Evolutionary conservation across 2,797 vertebrate species (phyloP).

Genomic region (Erithacus rubecula): DNA sequence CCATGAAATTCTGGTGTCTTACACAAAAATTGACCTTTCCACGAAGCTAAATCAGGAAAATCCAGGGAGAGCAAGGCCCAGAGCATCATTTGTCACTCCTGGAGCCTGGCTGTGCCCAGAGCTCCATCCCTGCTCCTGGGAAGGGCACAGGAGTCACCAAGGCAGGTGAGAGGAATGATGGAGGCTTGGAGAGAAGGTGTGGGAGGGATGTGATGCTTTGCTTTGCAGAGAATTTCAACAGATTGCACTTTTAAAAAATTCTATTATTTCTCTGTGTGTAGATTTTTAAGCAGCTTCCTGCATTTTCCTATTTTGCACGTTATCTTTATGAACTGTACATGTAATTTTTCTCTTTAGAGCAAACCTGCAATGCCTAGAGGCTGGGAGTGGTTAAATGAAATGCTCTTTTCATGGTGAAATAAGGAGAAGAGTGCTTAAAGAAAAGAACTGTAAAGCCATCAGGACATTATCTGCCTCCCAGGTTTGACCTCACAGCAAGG

Average conservation of each 20-base stretch:
- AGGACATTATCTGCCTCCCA: background rate
- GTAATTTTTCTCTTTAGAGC: background rate
- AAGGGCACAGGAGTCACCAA: background rate
- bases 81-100: background rate
- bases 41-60: background rate
- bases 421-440: background rate
- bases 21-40: background rate
- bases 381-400: background rate
- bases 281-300: background rate
- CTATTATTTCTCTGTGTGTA: background rate
- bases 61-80: background rate
- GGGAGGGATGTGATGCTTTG: background rate
- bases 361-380: accelerated
- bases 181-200: background rate
- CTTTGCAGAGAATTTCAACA: background rate
- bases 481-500: background rate
- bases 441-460: background rate
- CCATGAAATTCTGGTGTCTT: background rate
- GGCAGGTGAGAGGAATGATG: too few species aligned
- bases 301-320: accelerated
- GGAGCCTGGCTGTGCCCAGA: background rate
- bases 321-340: background rate
- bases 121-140: background rate
- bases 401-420: background rate
- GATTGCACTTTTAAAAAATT: too few species aligned